Evolutionary conservation across 2,888 invertebrate genomes (phyloP), one percentile per base, ranked within the genome.

Genomic region (Pheosia tremula): DNA sequence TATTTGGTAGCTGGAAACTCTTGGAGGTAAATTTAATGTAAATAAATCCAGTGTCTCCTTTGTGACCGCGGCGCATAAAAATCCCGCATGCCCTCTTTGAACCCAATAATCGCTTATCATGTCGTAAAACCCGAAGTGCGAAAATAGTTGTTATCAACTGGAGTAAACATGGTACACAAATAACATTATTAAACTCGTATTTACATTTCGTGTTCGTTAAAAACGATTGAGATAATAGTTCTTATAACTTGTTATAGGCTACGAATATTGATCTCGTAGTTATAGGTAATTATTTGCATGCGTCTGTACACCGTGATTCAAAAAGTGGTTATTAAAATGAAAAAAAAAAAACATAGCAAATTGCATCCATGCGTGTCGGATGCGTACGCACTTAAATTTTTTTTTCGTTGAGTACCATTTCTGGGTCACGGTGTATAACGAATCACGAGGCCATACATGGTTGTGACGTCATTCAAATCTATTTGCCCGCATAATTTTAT

Each of bases 401-500:
- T 24, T 24, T 24, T 24, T 24, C 24, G 24, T 24, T 24, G 0
- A 24, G 24, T 24, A 24, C 24, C 24, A 0, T 24, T 24, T 24
- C 24, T 24, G 24, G 24, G 24, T 24, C 24, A 24, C 24, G 24
- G 24, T 24, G 24, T 61, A 61, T 55, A 68, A 65, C 62, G 63
- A 64, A 55, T 60, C 55, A 57, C 60, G n/a, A 71, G 64, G 59
- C 63, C 64, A 63, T 64, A 58, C 68, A 68, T 66, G 56, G 47
- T 50, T 60, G 61, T 73, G 71, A 68, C 64, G 58, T 77, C 74
- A 77, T 78, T 79, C 69, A 77, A 75, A 79, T 78, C 72, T 75
- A 78, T 80, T 78, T 73, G 67, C 82, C 79, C 79, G 77, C 77
- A 81, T 81, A 67, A 66, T 60, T 73, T 74, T 77, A 78, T 74